Conservation (phyloP, 2,113 vertebrate species). For the Rhynchomys soricoides region DNA sequence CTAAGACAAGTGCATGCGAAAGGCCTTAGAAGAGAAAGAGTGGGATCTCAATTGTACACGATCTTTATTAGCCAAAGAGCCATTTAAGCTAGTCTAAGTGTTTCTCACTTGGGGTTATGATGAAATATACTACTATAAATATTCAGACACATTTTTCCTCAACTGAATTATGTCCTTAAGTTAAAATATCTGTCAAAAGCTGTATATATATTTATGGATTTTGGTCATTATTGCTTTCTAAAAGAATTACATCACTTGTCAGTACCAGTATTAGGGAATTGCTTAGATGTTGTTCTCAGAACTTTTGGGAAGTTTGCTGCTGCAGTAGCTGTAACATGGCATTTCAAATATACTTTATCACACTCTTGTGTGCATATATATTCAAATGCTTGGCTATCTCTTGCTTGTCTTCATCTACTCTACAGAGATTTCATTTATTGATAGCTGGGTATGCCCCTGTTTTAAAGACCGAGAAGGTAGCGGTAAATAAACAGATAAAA, state of each 20-base stretch:
- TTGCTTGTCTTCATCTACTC: constrained; percentile 23
- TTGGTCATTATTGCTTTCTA: constrained; percentile 22
- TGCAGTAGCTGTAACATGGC: constrained; percentile 13
- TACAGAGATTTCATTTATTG: constrained; percentile 39
- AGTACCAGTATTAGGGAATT: constrained; percentile 30
- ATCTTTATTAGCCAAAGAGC: constrained; percentile 6
- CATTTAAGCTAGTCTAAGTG: constrained; percentile 20
- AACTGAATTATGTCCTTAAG: constrained; percentile 36
- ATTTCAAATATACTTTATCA: constrained; percentile 39
- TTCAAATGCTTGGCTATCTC: constrained; percentile 8
- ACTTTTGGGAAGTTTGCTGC: constrained; percentile 46
- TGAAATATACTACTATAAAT: neutral
- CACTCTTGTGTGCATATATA: neutral
- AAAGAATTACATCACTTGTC: constrained; percentile 31
- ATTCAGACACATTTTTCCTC: neutral
- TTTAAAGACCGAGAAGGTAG: neutral
- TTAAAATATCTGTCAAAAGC: constrained; percentile 32
- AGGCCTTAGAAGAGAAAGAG: neutral
- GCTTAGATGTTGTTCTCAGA: constrained; percentile 10
- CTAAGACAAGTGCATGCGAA: neutral
- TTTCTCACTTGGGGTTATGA: constrained; percentile 6
- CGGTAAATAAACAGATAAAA: constrained; percentile 38
- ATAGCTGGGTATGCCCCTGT: neutral
- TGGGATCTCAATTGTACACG: neutral
- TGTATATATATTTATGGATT: neutral